A percentile compares a stretch with the other conserved stretches of the same genome.
Evolutionary conservation across 2,888 invertebrate species (phyloP).

Genomic region (Lasioglossum marginatum): DNA sequence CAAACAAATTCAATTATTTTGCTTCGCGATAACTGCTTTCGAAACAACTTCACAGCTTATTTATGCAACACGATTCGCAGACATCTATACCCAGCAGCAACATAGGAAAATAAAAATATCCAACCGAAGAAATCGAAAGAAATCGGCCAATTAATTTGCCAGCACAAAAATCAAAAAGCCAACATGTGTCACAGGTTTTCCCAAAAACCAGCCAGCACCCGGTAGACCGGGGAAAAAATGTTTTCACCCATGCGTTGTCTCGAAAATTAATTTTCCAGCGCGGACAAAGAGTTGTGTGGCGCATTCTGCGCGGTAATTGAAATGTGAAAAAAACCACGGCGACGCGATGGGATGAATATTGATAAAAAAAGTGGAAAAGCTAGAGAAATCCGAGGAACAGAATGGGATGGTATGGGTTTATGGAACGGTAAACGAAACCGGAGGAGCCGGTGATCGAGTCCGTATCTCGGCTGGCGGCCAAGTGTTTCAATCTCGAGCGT

Average conservation of each 20-base stretch:
- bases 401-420: neutral
- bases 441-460: neutral
- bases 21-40: neutral
- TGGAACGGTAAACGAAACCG: neutral
- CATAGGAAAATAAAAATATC: neutral
- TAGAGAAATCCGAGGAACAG: neutral
- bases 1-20: neutral
- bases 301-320: neutral
- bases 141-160: neutral
- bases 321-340: neutral
- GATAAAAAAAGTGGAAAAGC: neutral
- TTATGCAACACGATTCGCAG: neutral
- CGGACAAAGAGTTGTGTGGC: neutral
- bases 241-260: neutral
- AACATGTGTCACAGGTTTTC: neutral
- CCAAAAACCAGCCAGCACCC: neutral
- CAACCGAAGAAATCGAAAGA: neutral
- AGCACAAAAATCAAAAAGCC: neutral
- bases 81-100: neutral
- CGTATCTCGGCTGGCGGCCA: constrained; percentile 6
- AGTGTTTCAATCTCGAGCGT: constrained; percentile 41
- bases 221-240: neutral
- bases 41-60: neutral
- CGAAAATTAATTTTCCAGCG: neutral
- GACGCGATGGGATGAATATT: neutral